These are phyloP conservation scores for Tribolium freemani DNA, from an alignment of 2,888 invertebrate genomes.

Conservation along the genomic window DNA sequence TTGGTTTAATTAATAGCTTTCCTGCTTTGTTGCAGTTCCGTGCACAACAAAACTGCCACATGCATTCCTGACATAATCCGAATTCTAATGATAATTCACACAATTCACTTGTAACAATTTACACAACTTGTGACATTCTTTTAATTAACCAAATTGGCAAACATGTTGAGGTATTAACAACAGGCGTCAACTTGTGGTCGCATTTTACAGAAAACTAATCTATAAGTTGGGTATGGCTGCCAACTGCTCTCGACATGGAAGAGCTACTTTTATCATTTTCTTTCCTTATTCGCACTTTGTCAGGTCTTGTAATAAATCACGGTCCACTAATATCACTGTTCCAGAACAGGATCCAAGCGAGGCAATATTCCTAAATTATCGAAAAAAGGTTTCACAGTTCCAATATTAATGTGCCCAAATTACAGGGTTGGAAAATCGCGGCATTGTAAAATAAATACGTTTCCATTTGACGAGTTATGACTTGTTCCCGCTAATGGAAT, in stretches of 20 bases:
- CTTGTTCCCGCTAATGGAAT: slow-evolving; percentile 15
- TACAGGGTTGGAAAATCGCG: background rate
- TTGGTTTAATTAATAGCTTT: background rate
- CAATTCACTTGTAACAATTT: background rate
- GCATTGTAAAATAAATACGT: background rate
- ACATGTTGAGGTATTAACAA: background rate
- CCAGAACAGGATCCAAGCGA: background rate
- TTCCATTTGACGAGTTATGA: slow-evolving; percentile 8
- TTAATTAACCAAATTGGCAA: too few relatives aligned
- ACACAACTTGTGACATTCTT: too few relatives aligned
- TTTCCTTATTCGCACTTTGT: slow-evolving; percentile 59
- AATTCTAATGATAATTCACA: background rate
- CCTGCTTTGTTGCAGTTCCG: background rate
- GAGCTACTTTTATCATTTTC: slow-evolving; percentile 60
- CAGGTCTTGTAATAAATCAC: slow-evolving; percentile 61
- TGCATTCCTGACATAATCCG: background rate
- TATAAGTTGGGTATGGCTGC: slow-evolving; percentile 49
- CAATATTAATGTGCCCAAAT: slow-evolving; percentile 18
- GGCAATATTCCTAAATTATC: background rate
- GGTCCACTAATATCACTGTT: slow-evolving; percentile 57
- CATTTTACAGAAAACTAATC: slow-evolving; percentile 48
- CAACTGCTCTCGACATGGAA: slow-evolving; percentile 54
- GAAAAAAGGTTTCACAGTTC: slow-evolving; percentile 5
- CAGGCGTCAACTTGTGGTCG: background rate
- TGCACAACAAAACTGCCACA: background rate